Evolutionary conservation across 2,797 vertebrate species (phyloP).

Genomic region (Allochrocebus solatus): DNA sequence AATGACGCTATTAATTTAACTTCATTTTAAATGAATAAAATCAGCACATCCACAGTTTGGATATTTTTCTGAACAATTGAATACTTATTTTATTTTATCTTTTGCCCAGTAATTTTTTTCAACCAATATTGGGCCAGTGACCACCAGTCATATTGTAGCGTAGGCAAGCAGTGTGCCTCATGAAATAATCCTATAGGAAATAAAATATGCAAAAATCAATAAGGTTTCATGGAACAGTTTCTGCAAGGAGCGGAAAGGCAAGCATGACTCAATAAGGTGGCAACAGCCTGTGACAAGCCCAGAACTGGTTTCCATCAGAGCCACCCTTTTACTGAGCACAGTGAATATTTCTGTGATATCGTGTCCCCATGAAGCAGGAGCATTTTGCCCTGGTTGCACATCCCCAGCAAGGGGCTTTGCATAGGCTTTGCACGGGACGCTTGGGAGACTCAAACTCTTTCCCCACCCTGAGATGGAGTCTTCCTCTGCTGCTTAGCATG

Average conservation of each 20-base stretch:
- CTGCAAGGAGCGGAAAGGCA: not conserved
- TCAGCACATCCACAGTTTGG: not conserved
- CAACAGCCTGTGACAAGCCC: not conserved
- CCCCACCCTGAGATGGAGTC: not conserved
- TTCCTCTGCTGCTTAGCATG: not conserved
- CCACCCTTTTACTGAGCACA: not conserved
- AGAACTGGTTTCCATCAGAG: not conserved
- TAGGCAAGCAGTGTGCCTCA: not conserved
- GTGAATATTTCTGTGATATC: not conserved
- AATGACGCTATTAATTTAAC: not conserved
- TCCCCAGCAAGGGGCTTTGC: not conserved
- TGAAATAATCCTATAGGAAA: not conserved
- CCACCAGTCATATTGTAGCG: not conserved
- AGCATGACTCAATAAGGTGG: not conserved
- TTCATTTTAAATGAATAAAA: slow-evolving; percentile 25
- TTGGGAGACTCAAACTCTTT: not conserved
- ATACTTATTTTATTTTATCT: not conserved
- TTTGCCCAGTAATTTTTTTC: not conserved
- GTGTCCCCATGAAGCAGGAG: rapidly evolving
- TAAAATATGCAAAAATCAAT: not conserved
- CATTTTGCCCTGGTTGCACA: not conserved
- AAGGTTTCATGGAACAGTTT: not conserved
- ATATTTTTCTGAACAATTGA: not conserved
- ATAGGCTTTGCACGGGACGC: not conserved
- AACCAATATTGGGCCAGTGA: not conserved